Conservation (phyloP, 2,888 invertebrate genomes). For the Drosophila meridionalis region DNA sequence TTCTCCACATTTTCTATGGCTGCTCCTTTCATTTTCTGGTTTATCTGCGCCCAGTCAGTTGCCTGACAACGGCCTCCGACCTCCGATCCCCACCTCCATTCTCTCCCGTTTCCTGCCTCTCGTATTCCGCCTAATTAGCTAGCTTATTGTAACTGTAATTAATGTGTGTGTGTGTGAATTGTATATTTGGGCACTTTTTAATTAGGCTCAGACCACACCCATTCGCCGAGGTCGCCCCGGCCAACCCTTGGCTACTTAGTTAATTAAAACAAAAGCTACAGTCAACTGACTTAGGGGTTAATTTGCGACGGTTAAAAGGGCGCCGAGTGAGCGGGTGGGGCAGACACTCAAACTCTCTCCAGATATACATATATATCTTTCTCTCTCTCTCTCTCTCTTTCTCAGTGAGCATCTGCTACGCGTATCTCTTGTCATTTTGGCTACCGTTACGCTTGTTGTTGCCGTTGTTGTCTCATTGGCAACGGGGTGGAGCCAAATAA, state of each 20-base stretch:
- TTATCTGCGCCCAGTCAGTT: conserved; percentile 45
- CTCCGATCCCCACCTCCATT: neutral
- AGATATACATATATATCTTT: no score
- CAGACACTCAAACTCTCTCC: neutral
- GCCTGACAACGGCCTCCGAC: conserved; percentile 41
- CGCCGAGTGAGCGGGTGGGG: neutral
- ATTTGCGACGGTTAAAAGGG: conserved; percentile 43
- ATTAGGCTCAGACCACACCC: conserved; percentile 64
- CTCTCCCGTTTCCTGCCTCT: neutral
- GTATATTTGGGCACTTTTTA: conserved; percentile 60
- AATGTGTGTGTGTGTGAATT: conserved; percentile 60
- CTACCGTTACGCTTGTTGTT: conserved; percentile 1
- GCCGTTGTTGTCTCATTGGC: conserved; percentile 56
- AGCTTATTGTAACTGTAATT: conserved; percentile 85
- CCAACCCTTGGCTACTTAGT: conserved; percentile 64
- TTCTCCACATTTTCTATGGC: conserved; percentile 40
- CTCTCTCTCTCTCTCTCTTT: neutral
- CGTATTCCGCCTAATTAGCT: conserved; percentile 81
- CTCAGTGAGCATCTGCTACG: conserved; percentile 16
- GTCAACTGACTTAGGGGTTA: conserved; percentile 77
- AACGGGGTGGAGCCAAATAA: conserved; percentile 56
- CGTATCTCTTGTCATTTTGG: conserved; percentile 54
- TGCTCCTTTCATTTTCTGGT: conserved; percentile 30
- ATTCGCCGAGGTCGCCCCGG: conserved; percentile 11
- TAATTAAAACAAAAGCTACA: conserved; percentile 76